Conservation (phyloP, 2,797 vertebrate genomes). For the Natrix natrix region DNA sequence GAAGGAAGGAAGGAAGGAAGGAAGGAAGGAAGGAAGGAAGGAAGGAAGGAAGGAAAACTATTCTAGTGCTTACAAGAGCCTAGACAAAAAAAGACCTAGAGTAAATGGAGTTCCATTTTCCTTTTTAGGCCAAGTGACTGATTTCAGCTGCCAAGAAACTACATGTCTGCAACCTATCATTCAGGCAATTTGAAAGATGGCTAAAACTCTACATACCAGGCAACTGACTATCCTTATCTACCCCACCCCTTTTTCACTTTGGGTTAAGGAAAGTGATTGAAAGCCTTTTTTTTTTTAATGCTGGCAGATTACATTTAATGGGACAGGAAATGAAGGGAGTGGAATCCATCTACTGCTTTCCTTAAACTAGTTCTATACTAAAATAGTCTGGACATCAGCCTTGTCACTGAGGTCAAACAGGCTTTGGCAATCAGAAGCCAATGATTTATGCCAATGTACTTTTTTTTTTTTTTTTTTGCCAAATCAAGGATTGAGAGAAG, state of each 20-base stretch:
- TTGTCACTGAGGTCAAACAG: background rate
- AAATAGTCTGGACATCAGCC: background rate
- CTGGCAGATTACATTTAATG: background rate
- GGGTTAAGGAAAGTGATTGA: background rate
- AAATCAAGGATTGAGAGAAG: background rate
- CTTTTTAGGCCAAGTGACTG: background rate
- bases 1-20: background rate
- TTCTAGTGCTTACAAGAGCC: background rate
- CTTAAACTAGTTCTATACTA: background rate
- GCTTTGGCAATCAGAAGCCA: background rate
- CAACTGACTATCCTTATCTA: background rate
- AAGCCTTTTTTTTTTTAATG: background rate
- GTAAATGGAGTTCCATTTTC: background rate
- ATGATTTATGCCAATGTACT: background rate
- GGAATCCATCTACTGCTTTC: background rate
- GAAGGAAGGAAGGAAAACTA: background rate
- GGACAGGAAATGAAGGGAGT: background rate
- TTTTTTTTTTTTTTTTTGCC: background rate
- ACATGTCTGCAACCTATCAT: background rate
- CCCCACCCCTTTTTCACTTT: background rate
- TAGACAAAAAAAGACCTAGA: background rate
- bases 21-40: background rate
- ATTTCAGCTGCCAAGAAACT: background rate
- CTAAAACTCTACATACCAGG: background rate
- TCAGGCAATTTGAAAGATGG: background rate